A percentile compares a stretch with the other conserved stretches of the same genome.
These are phyloP conservation scores for Neoniphon sammara DNA, from an alignment of 2,797 vertebrate species.

Conservation along the genomic window DNA sequence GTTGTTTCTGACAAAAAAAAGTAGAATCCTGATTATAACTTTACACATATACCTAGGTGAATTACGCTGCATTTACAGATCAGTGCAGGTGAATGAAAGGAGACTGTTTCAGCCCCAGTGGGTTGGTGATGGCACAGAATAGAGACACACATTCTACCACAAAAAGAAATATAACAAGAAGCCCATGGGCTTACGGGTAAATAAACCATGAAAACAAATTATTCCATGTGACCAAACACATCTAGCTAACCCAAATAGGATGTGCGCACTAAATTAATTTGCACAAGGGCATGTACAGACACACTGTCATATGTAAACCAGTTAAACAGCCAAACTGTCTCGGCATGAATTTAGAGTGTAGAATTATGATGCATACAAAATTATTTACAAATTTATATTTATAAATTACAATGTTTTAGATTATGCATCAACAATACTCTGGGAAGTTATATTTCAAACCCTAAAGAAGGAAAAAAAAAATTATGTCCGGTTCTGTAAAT, in stretches of 20 bases:
- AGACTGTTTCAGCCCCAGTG: slow-evolving; percentile 34
- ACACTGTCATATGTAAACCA: neutral
- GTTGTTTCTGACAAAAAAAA: no score
- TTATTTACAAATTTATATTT: neutral
- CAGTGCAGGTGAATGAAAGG: slow-evolving; percentile 36
- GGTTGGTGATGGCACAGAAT: slow-evolving; percentile 20
- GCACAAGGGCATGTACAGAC: neutral
- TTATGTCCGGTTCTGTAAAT: neutral
- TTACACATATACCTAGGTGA: neutral
- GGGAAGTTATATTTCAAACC: neutral
- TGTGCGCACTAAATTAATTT: slow-evolving; percentile 1
- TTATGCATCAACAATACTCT: neutral
- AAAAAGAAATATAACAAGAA: slow-evolving; percentile 14
- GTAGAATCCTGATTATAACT: no score
- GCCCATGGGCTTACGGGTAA: slow-evolving; percentile 15
- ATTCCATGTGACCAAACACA: slow-evolving; percentile 32
- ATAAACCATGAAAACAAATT: slow-evolving; percentile 42
- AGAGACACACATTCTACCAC: slow-evolving; percentile 19
- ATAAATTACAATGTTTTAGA: neutral
- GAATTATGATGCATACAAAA: slow-evolving; percentile 4
- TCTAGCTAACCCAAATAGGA: slow-evolving; percentile 17
- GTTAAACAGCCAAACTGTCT: slow-evolving; percentile 9
- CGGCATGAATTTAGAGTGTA: slow-evolving; percentile 14
- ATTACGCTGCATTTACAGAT: slow-evolving; percentile 19
- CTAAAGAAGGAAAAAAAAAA: neutral